A percentile compares a stretch with the other conserved stretches of the same genome.
These are phyloP conservation scores for Isurus oxyrinchus DNA, from an alignment of 2,113 vertebrate genomes.

Conservation along the genomic window DNA sequence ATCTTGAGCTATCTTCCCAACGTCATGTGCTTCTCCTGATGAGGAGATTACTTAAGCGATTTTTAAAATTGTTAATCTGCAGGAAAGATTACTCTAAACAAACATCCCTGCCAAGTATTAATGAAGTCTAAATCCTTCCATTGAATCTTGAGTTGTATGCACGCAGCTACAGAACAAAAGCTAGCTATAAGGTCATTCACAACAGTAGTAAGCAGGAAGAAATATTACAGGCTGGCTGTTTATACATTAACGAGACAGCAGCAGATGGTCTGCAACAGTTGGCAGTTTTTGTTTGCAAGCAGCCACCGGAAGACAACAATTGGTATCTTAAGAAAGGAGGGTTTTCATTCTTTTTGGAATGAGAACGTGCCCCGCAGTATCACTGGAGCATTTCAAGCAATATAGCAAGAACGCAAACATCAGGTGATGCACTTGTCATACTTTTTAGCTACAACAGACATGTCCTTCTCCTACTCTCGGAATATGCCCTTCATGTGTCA, in stretches of 20 bases:
- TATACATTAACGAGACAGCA: not conserved
- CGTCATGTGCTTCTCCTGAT: not conserved
- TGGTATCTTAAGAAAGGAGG: not conserved
- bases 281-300: not conserved
- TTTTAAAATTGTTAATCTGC: not conserved
- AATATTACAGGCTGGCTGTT: not conserved
- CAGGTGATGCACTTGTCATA: not conserved
- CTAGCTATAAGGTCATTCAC: not conserved
- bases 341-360: not conserved
- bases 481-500: not conserved
- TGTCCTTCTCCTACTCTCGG: not conserved
- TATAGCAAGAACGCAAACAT: not conserved
- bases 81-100: not conserved
- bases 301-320: not conserved
- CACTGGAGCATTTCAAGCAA: not conserved
- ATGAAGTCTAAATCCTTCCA: not conserved
- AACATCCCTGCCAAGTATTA: not conserved
- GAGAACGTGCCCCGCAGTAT: not conserved
- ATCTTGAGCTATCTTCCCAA: not conserved
- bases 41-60: not conserved
- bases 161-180: not conserved
- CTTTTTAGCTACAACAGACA: not conserved
- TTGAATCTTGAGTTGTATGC: not conserved
- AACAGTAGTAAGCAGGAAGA: not conserved
- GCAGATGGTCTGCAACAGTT: slow-evolving; percentile 24